Evolutionary conservation across 2,113 vertebrate genomes (phyloP), one percentile per base, ranked within the genome.

Genomic region (Athene noctua): DNA sequence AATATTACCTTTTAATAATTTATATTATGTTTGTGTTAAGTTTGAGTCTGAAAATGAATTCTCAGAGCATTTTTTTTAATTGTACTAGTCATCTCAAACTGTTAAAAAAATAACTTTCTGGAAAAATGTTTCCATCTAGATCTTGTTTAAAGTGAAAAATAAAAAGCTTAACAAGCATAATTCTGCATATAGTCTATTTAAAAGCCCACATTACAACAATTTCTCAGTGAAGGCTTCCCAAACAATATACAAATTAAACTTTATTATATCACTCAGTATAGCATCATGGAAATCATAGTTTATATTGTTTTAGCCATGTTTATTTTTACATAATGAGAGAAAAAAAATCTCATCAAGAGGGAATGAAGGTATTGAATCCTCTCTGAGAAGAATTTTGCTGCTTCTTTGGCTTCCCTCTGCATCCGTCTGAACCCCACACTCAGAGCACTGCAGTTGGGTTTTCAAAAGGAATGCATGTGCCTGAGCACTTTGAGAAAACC

Each of bases 71-170:
- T n/a, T 75, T 68, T 66, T 51, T 8, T 15, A 9, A 68, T 51
- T 67, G 36, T 22, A 74, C 22, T 79, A 27, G 20, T 81, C 46
- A 80, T 79, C 62, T 84, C 57, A 40, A 36, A 75, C 52, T 38
- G 21, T 92, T 61, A 52, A 88, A 86, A 96, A 75, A 94, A 86
- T 71, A 95, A 95, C 96, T 79, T 85, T 92, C 88, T 65, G 95
- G 97, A 96, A 96, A 86, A 97, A 94, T 96, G 90, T 96, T 97
- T 98, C 97, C 95, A 97, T 93, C 96, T 98, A 98, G 94, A 98
- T 97, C 87, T 86, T 91, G 84, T 68, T 88, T 68, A 52, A 73
- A 51, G 67, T 59, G n/a, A 2, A 9, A 46, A 84, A 58, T 30
- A 3, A 86, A 86, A 72, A 25, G 16, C 17, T 86, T 63, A 62